A percentile compares a stretch with the other conserved stretches of the same genome.
Evolutionary conservation across 2,797 vertebrate genomes (phyloP).

Genomic region (Varecia variegata): DNA sequence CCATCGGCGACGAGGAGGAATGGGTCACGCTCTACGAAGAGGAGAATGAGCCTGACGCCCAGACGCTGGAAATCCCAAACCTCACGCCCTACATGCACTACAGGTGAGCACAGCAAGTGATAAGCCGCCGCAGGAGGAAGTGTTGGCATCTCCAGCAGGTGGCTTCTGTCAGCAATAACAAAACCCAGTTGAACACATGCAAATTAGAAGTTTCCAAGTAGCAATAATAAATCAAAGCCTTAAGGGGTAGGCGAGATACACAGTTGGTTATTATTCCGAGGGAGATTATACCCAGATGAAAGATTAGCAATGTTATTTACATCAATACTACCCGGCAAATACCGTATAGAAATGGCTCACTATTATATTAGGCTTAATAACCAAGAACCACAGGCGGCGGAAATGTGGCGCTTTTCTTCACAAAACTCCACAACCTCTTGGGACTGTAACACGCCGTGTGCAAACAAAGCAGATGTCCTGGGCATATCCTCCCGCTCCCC

Average conservation of each 20-base stretch:
- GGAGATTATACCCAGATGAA: not conserved
- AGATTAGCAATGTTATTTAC: fast-evolving
- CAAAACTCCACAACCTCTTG: not conserved
- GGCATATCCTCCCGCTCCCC: not conserved
- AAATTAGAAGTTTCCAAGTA: not conserved
- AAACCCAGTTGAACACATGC: not conserved
- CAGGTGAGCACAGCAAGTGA: constrained; percentile 87
- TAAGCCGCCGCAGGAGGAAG: not conserved
- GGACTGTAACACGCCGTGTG: not conserved
- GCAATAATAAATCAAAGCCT: not conserved
- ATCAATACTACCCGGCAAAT: fast-evolving
- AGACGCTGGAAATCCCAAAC: constrained; percentile 92
- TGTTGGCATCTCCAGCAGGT: not conserved
- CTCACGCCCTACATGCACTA: constrained; percentile 95
- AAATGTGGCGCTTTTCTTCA: not conserved
- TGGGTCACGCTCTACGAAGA: constrained; percentile 92
- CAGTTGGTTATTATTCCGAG: not conserved
- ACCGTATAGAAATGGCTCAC: fast-evolving
- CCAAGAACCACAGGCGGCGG: not conserved
- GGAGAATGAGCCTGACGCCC: constrained; percentile 92
- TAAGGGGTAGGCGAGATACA: not conserved
- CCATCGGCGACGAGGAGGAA: constrained; percentile 88
- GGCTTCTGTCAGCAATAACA: not conserved
- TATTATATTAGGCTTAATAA: not conserved
- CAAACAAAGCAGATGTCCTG: not conserved